Base-by-base conservation (phyloP, 2,113 vertebrate genomes). In the Orientallactaga bullata region DNA sequence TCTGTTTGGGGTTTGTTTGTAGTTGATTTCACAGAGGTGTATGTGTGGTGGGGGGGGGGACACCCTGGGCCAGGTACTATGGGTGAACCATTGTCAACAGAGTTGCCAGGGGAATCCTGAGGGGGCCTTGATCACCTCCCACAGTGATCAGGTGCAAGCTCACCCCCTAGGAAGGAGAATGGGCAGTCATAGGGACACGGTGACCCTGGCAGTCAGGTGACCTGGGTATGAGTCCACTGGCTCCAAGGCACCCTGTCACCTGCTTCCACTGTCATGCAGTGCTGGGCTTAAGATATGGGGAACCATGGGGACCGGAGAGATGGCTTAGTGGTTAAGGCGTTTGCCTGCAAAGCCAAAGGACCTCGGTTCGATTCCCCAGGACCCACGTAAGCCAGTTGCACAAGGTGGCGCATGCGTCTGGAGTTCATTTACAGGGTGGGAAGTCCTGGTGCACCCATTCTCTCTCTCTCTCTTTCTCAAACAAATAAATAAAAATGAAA, bases 21-120 rank as follows among this genome's bases (percentile, higher is more conserved):
- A 42, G 93, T 94, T 95, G 66, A 94, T 71, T 93, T 97, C 88
- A 95, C 88, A 95, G 88, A 60, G 42, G 42, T 47, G 42, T n/a
- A n/a, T n/a, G 42, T 5, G 42, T 47, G 42, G 5, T 47, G 42
- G 42, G 42, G 76, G 72, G 87, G 93, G 94, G 95, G 90, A 95
- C 91, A 86, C 96, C 90, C 73, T 68, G 1, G 0, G 4, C 55
- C 77, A 74, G 73, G 94, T 80, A 94, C 69, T 32, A 12, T 1
- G 11, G 71, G 87, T 0, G 2, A 55, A 47, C 3, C 37, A 51
- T 32, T 1, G 35, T 55, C 77, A 60, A 74, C 77, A 89, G 51
- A 69, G 81, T 80, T 93, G 85, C 91, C 83, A 87, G 91, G 94
- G 93, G 55, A 96, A 90, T 96, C 79, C 88, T 60, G 0, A 80